phyloP scores from a whole-genome alignment of 2,888 invertebrate genomes.

The Philaethria dido region DNA sequence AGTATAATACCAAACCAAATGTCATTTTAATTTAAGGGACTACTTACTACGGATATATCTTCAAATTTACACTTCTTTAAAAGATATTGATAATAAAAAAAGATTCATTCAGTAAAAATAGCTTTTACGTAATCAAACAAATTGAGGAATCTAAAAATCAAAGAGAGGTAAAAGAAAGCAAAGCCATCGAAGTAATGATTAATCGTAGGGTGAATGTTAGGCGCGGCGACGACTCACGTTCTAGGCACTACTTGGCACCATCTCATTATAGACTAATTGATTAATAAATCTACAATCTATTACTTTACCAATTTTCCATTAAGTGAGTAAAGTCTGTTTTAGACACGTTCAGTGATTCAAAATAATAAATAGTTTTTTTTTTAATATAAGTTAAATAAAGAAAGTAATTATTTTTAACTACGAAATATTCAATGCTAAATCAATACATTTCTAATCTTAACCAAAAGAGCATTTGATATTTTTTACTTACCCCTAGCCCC shows the following conservation, averaged over 20 bases:
- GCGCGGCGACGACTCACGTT: slow-evolving; percentile 62
- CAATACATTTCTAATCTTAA: too few species aligned
- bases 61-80: neutral
- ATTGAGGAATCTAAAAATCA: slow-evolving; percentile 44
- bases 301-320: neutral
- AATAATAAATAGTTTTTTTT: too few species aligned
- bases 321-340: neutral
- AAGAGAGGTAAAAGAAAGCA: slow-evolving; percentile 34
- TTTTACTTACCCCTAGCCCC: too few species aligned
- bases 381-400: too few species aligned
- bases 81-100: neutral
- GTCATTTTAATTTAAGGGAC: neutral
- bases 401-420: too few species aligned
- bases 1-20: neutral
- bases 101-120: slow-evolving; percentile 43
- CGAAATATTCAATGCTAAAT: too few species aligned
- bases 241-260: slow-evolving; percentile 69
- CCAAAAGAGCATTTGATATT: too few species aligned
- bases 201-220: slow-evolving; percentile 67
- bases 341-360: too few species aligned
- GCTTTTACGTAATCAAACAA: slow-evolving; percentile 55
- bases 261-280: slow-evolving; percentile 23
- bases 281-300: slow-evolving; percentile 23
- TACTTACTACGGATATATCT: neutral
- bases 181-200: slow-evolving; percentile 65